Conservation (phyloP, 2,113 vertebrate genomes). For the Lanius ludovicianus region DNA sequence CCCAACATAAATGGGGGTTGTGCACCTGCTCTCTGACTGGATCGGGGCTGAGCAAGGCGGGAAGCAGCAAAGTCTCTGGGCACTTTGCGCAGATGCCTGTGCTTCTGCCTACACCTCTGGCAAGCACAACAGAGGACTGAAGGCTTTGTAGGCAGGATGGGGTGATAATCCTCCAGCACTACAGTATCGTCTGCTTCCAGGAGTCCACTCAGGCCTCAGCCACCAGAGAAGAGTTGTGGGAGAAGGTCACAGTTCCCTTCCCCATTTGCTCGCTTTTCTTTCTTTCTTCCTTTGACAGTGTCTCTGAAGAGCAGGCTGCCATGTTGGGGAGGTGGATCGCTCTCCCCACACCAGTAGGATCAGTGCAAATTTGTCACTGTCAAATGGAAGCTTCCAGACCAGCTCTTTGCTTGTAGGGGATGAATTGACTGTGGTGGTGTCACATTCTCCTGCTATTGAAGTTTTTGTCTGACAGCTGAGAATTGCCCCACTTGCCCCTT, state of each 20-base stretch:
- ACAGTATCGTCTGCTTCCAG: neutral
- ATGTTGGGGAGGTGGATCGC: neutral
- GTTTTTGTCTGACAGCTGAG: neutral
- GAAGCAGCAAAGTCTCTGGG: neutral
- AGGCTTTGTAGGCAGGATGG: neutral
- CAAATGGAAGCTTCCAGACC: neutral
- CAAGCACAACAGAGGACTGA: neutral
- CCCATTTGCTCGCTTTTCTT: neutral
- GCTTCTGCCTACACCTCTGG: neutral
- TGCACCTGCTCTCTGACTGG: neutral
- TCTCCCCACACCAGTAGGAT: neutral
- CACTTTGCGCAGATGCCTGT: neutral
- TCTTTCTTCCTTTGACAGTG: neutral
- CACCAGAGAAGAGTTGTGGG: neutral
- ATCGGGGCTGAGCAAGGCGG: fast-evolving
- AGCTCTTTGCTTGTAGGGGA: neutral
- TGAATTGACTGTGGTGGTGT: fast-evolving
- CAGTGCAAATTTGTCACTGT: neutral
- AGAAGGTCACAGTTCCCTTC: neutral
- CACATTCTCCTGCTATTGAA: neutral
- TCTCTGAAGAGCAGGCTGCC: neutral
- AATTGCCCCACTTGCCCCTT: neutral
- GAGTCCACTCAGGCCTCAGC: neutral
- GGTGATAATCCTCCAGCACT: neutral
- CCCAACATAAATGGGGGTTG: neutral